Percentiles rank a stretch among this genome's conserved stretches.
Evolutionary conservation across 2,888 invertebrate genomes (phyloP).

Genomic region (Muscina levida): DNA sequence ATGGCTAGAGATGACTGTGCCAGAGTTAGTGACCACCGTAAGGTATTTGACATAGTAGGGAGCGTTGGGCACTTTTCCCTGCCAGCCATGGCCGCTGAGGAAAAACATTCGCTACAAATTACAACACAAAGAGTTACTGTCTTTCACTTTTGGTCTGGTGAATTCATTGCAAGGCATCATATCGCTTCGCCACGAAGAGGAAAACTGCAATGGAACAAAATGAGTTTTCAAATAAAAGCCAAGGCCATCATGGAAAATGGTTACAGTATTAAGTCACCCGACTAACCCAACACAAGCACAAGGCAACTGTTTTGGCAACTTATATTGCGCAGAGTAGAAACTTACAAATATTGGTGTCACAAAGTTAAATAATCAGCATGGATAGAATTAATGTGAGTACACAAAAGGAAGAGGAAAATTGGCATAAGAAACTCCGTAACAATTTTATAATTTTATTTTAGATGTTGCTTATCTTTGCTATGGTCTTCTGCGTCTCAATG

Average conservation of each 20-base stretch:
- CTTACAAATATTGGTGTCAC: slow-evolving; percentile 10
- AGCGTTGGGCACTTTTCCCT: slow-evolving; percentile 57
- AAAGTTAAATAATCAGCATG: slow-evolving; percentile 26
- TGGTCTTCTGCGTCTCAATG: slow-evolving; percentile 1
- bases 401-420: not conserved
- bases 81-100: slow-evolving; percentile 26
- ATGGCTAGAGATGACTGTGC: not conserved
- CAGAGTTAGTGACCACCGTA: slow-evolving; percentile 5
- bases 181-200: slow-evolving; percentile 5
- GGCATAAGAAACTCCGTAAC: not conserved
- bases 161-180: slow-evolving; percentile 12
- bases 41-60: slow-evolving; percentile 33
- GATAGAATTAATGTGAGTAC: slow-evolving; percentile 46
- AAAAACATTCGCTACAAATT: slow-evolving; percentile 34
- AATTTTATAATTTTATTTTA: no score
- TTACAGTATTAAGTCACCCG: slow-evolving; percentile 64
- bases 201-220: slow-evolving; percentile 13
- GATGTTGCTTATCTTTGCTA: slow-evolving; percentile 27
- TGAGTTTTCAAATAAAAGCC: slow-evolving; percentile 66
- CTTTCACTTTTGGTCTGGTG: slow-evolving; percentile 59
- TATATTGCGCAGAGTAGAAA: slow-evolving; percentile 7
- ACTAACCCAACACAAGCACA: slow-evolving; percentile 44
- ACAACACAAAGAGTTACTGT: slow-evolving; percentile 36
- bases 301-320: slow-evolving; percentile 31
- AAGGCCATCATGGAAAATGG: slow-evolving; percentile 56